Base-by-base conservation (phyloP, 2,888 invertebrate genomes). In the Odontothrips loti region DNA sequence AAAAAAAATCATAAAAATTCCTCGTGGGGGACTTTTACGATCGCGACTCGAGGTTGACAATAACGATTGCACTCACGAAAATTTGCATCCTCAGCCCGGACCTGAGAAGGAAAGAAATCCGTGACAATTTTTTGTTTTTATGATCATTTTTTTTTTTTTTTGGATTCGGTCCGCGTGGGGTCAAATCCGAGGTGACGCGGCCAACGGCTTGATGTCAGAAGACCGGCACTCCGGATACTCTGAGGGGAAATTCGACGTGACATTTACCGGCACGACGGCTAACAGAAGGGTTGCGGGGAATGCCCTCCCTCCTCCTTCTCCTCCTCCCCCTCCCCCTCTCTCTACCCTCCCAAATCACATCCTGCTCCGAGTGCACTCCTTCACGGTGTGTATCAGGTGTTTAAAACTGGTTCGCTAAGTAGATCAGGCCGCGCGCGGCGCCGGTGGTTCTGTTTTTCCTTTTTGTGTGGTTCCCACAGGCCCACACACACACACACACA, bases 401-500 rank as follows among this genome's bases (percentile, higher is more conserved):
- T 75, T 75, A 75, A 75, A 75, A 75, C 68, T 75, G 68, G 68
- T 75, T 75, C 23, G 68, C 68, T 75, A 75, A 75, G 68, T 75
- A 75, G 68, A 75, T 11, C 68, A 75, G 12, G 34, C 34, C 34
- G 34, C 34, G 34, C 6, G 58, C 68, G 27, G 68, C 51, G 17
- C 3, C 6, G 34, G 6, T 20, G 58, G 12, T 20, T 43, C 6
- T 43, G 11, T 58, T 15, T 17, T 58, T 58, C 15, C 58, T 15
- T 58, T 20, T 58, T 15, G 58, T 58, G 58, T 20, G 17, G 58
- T 20, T 58, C 58, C 58, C 58, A 20, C 51, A 2, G 15, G 12
- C 3, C 12, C 51, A 17, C 51, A 51, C 51, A 17, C 51, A 51
- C 51, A 51, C 51, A 51, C 51, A 51, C 51, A 51, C 51, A 51